These are phyloP conservation scores for Thymallus thymallus DNA, from an alignment of 2,113 vertebrate genomes.

Conservation along the genomic window DNA sequence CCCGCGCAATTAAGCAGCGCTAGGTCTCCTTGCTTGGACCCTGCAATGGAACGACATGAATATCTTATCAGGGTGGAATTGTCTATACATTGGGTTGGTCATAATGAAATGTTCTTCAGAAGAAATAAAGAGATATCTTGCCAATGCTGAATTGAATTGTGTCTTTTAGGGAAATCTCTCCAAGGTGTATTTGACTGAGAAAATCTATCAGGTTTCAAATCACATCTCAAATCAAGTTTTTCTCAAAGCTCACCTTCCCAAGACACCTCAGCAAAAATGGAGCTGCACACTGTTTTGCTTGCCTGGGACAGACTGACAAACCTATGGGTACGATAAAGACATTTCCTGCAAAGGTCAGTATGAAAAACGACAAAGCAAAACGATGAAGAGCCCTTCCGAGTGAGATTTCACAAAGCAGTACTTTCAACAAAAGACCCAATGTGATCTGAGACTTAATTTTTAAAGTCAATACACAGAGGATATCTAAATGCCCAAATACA, in stretches of 20 bases:
- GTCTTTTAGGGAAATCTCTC: constrained; percentile 1
- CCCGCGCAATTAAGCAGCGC: constrained; percentile 35
- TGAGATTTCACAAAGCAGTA: constrained; percentile 20
- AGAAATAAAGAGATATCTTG: background rate
- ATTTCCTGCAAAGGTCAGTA: constrained; percentile 21
- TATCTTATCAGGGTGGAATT: constrained; percentile 4
- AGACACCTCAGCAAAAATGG: background rate
- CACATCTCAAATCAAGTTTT: too few species aligned
- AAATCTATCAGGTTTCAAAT: constrained; percentile 25
- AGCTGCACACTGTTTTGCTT: background rate
- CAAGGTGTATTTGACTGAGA: constrained; percentile 24
- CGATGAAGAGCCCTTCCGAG: background rate
- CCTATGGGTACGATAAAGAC: constrained; percentile 14
- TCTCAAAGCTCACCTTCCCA: constrained; percentile 6
- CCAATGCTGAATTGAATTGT: background rate
- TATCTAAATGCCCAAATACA: background rate
- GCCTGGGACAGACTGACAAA: constrained; percentile 2
- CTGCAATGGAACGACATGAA: constrained; percentile 12
- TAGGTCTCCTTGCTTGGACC: constrained; percentile 5
- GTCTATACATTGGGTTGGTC: background rate
- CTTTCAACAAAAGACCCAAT: background rate
- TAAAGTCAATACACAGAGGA: background rate
- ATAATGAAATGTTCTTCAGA: background rate
- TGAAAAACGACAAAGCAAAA: constrained; percentile 13
- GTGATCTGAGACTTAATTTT: background rate